These are phyloP conservation scores for Drosophila elegans DNA, from an alignment of 1,140 invertebrate genomes.

Conservation along the genomic window DNA sequence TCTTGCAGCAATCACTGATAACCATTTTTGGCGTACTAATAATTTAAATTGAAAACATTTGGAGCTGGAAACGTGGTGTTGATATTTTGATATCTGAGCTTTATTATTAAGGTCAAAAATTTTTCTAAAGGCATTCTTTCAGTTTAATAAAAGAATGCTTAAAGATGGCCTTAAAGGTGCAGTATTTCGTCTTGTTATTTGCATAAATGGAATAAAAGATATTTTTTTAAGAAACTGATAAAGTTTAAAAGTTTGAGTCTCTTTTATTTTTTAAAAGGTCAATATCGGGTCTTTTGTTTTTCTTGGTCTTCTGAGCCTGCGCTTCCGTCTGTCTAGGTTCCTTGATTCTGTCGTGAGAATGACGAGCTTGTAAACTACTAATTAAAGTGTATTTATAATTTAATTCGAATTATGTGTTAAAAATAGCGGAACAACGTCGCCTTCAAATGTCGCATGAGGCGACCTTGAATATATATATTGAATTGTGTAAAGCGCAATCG, in stretches of 20 bases:
- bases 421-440: constrained; percentile 33
- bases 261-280: background rate
- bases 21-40: background rate
- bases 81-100: too few species aligned
- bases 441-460: constrained; percentile 17
- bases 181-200: too few species aligned
- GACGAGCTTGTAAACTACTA: constrained; percentile 34
- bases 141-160: too few species aligned
- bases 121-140: too few species aligned
- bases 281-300: constrained; percentile 1
- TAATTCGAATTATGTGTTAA: constrained; percentile 53
- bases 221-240: too few species aligned
- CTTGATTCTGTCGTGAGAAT: background rate
- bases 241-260: background rate
- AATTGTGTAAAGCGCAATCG: constrained; percentile 24
- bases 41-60: background rate
- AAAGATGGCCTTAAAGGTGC: too few species aligned
- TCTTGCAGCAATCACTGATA: background rate
- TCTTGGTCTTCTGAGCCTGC: background rate
- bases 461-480: constrained; percentile 39
- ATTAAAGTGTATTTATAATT: constrained; percentile 52
- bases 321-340: background rate
- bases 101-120: too few species aligned
- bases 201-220: too few species aligned
- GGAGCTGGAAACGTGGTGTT: too few species aligned